These are phyloP conservation scores for Trididemnum clinides DNA, from an alignment of 23 tunicate species.

Conservation along the genomic window DNA sequence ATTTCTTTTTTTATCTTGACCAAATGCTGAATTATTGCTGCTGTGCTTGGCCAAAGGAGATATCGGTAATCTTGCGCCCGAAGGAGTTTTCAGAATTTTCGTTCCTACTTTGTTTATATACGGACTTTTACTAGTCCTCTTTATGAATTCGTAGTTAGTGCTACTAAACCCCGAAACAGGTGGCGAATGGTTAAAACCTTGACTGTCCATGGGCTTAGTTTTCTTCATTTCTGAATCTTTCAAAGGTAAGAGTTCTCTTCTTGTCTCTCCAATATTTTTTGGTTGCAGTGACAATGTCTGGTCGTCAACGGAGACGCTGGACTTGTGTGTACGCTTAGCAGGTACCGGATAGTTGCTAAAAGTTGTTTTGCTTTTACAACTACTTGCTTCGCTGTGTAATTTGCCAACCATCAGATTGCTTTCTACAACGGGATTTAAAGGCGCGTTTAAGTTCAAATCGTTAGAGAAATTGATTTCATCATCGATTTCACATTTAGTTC, in stretches of 20 bases:
- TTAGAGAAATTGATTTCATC: neutral
- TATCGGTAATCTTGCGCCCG: constrained; percentile 28
- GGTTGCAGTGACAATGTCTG: too few species aligned
- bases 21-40: neutral
- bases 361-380: too few species aligned
- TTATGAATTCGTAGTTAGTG: neutral
- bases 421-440: neutral
- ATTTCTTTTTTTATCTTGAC: neutral
- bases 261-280: neutral
- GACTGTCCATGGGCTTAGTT: neutral
- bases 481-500: constrained; percentile 31
- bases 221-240: neutral
- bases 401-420: too few species aligned
- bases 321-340: neutral
- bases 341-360: neutral
- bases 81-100: constrained; percentile 29
- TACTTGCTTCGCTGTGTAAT: too few species aligned
- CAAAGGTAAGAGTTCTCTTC: neutral
- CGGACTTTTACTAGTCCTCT: neutral
- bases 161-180: neutral
- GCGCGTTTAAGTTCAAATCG: neutral
- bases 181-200: neutral
- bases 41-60: constrained; percentile 39
- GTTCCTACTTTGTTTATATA: constrained; percentile 25
- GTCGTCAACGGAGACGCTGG: neutral